Percentiles rank a stretch among this genome's conserved stretches.
These are phyloP conservation scores for Pantherophis alleghaniensis DNA, from an alignment of 2,797 vertebrate species.

Conservation along the genomic window DNA sequence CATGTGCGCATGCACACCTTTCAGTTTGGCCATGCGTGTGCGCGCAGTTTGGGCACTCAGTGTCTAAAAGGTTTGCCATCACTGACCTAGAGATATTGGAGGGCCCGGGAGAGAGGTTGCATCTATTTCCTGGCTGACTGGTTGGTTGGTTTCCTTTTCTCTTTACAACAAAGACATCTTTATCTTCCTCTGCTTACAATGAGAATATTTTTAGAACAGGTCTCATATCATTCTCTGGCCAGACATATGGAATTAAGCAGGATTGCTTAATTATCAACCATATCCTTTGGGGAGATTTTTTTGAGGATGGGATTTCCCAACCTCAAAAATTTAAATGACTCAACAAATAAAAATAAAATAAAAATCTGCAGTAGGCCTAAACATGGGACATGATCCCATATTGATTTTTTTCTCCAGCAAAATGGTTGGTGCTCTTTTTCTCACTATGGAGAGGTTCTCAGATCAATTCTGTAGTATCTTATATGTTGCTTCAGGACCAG, in stretches of 20 bases:
- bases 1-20: too few relatives aligned
- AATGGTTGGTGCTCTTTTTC: neutral
- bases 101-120: neutral
- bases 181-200: neutral
- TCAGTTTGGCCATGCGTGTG: too few relatives aligned
- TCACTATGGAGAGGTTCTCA: neutral
- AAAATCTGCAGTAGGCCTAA: neutral
- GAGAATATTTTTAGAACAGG: neutral
- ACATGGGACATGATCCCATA: neutral
- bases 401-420: neutral
- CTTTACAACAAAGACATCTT: neutral
- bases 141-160: neutral
- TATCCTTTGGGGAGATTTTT: neutral
- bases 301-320: neutral
- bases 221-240: neutral
- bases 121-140: neutral
- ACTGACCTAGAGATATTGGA: neutral
- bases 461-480: neutral
- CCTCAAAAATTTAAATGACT: neutral
- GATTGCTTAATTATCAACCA: neutral
- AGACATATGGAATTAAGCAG: neutral
- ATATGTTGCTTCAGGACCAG: neutral
- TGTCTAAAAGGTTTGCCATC: too few relatives aligned
- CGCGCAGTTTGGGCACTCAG: too few relatives aligned
- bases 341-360: neutral